Evolutionary conservation across 2,113 vertebrate species (phyloP).

Genomic region (Aegotheles bennettii): DNA sequence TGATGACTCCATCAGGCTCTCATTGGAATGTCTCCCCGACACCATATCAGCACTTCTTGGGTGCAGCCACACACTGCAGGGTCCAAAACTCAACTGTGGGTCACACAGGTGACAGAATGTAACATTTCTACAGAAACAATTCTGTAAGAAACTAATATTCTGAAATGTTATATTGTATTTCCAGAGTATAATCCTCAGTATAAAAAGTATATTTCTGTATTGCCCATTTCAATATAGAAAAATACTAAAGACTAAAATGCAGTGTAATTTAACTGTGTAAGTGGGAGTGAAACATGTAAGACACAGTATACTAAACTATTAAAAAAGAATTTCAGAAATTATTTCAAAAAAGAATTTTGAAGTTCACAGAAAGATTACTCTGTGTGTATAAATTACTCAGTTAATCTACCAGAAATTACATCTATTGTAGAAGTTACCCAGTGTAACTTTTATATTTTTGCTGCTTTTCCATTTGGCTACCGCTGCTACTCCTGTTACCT

Average conservation of each 20-base stretch:
- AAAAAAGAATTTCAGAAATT: neutral
- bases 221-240: neutral
- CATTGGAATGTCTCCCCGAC: neutral
- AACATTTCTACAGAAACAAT: neutral
- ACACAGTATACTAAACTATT: neutral
- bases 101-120: neutral
- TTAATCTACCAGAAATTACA: neutral
- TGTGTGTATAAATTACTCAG: neutral
- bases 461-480: neutral
- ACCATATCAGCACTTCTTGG: neutral
- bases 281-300: neutral
- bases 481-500: neutral
- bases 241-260: neutral
- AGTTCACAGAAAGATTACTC: neutral
- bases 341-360: neutral
- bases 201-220: neutral
- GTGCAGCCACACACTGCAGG: accelerated
- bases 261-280: neutral
- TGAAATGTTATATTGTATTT: neutral
- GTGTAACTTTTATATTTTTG: neutral
- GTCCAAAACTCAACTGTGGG: accelerated
- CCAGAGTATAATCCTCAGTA: neutral
- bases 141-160: neutral
- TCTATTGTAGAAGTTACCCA: neutral
- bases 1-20: neutral